Base-by-base conservation (phyloP, 2,797 vertebrate species). In the Hoplostethus mediterraneus region DNA sequence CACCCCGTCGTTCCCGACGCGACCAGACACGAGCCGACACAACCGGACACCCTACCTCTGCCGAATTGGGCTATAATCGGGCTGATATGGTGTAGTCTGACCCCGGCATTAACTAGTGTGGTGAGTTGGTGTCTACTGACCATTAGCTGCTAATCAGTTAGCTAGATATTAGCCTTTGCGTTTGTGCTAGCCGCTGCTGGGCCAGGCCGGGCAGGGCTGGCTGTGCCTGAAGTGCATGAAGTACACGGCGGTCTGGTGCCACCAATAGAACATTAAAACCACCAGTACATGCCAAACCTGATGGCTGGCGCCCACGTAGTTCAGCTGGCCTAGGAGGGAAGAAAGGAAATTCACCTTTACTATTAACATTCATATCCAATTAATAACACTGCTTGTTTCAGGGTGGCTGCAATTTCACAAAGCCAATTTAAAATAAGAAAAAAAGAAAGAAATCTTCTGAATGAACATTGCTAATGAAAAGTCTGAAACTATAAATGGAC, bases 181-280 rank as follows among this genome's bases (percentile, higher is more conserved):
- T 38, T 38, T 38, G 16, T 17, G 14, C 71, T 92, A 94, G 71
- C 73, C 87, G 62, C 78, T 92, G 4, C 75, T 45, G 47, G 71
- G 79, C 52, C 6, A 73, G 42, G 84, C 75, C 0, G 92, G 92
- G 72, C 98, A 99, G 52, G 96, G 92, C 89, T 94, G 94, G 88
- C 94, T 97, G 85, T 98, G 98, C 67, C 98, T 95, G 81, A 97
- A 99, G 54, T 93, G 95, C 95, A 97, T 98, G 91, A 99, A 97
- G 85, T 96, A 92, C 14, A 98, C 91, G 0, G 96, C 97, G 0
- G 97, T 97, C 72, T 99, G 97, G 71, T 99, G 98, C 98, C 98
- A 99, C 98, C 98, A 99, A 60, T 99, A 99, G 74, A 99, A 93
- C 98, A 99, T 98, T 72, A 96, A 84, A 38, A 99, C 98, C 62